Evolutionary conservation across 2,797 vertebrate genomes (phyloP).

Genomic region (Sciurus carolinensis): DNA sequence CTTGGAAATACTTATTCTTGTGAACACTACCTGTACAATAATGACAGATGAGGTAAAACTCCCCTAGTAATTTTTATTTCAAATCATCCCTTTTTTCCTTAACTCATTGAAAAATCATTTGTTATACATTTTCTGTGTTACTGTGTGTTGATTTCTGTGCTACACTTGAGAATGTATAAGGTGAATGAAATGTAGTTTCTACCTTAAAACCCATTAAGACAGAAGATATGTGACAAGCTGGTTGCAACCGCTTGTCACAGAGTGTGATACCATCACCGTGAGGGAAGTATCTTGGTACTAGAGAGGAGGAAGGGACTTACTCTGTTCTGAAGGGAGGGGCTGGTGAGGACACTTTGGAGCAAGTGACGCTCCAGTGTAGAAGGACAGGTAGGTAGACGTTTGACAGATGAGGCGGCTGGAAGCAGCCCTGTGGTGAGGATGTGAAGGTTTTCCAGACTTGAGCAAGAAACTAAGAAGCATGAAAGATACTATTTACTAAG

Average conservation of each 20-base stretch:
- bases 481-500: background rate
- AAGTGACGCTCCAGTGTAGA: background rate
- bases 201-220: background rate
- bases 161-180: background rate
- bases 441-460: background rate
- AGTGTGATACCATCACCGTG: background rate
- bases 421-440: background rate
- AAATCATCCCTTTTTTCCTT: background rate
- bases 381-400: background rate
- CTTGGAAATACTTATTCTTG: constrained; percentile 21
- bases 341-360: background rate
- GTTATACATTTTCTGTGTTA: background rate
- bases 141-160: background rate
- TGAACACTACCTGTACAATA: background rate
- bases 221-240: background rate
- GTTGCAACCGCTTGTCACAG: background rate
- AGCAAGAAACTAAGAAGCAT: background rate
- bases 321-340: background rate
- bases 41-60: background rate
- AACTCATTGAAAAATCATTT: constrained; percentile 29
- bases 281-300: background rate
- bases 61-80: background rate
- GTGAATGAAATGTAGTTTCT: background rate
- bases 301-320: background rate
- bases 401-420: background rate